Evolutionary conservation across 1,140 invertebrate genomes (phyloP), one percentile per base, ranked within the genome.

Genomic region (Pogonomyrmex californicus): DNA sequence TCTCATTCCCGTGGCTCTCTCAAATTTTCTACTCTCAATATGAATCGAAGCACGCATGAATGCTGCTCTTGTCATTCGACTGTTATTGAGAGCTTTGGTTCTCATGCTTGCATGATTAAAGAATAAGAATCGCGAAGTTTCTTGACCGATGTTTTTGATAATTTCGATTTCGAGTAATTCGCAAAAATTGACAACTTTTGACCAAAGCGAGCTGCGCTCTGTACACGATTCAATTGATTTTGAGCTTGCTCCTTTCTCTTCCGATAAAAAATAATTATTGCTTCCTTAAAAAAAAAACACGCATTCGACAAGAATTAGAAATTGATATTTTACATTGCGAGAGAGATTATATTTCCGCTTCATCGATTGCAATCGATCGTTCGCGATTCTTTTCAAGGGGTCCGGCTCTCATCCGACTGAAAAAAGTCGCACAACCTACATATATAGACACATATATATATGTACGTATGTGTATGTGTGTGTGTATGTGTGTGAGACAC

Each of bases 351-450:
- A 41, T 44, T 77, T 68, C 56, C n/a, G 30, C 51, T 49, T 56
- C 17, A 14, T 63, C 58, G 30, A 51, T 44, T 36, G 17, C 30
- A 30, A 54, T 85, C 75, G 30, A 79, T 75, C 49, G 36, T 86
- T 82, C 63, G 87, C 87, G 78, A 90, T 91, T 82, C 78, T 82
- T 60, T 12, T 56, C 36, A 44, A 36, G 63, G 9, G 51, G 12
- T 68, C 33, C 54, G 68, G 47, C 54, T 75, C 66, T 65, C 63
- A 23, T 23, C 87, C 89, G 91, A 90, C 87, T 89, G 88, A 87
- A 89, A 86, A 92, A 91, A 88, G 17, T 92, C 88, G 91, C 93
- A 94, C 92, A 94, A 94, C 91, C 90, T 93, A 94, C 93, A 94
- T 92, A 94, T 93, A 93, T 92, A 91, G 62, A 91, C 62, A 89